Evolutionary conservation across 2,888 invertebrate species (phyloP).

Genomic region (Parasteatoda lunata): DNA sequence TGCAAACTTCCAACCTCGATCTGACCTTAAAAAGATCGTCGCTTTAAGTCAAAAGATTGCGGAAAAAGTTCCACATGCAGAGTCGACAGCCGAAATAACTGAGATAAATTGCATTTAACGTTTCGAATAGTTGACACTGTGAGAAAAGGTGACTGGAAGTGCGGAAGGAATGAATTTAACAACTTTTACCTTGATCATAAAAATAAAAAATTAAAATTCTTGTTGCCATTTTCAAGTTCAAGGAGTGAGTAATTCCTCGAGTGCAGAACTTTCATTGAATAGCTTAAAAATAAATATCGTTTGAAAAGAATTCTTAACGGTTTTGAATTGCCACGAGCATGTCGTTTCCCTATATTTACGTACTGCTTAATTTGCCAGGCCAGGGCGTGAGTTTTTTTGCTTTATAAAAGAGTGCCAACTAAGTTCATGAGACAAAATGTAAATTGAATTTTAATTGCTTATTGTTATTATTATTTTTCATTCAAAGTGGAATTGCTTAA

Average conservation of each 20-base stretch:
- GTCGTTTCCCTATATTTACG: too few relatives aligned
- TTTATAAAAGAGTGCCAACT: too few relatives aligned
- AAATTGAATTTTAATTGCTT: too few relatives aligned
- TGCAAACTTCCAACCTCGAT: not conserved
- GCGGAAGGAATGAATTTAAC: not conserved
- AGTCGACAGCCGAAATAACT: not conserved
- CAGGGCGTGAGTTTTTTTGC: too few relatives aligned
- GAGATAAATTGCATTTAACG: not conserved
- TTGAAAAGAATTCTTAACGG: not conserved
- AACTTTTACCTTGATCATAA: not conserved
- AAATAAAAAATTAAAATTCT: not conserved
- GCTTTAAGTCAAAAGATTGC: not conserved
- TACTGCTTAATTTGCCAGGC: too few relatives aligned
- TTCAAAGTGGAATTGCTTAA: too few relatives aligned
- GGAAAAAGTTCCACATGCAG: constrained; percentile 1
- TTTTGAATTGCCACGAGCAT: not conserved
- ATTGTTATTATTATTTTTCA: too few relatives aligned
- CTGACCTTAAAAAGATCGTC: not conserved
- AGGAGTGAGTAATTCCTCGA: not conserved
- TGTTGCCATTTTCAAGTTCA: not conserved
- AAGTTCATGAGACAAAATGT: too few relatives aligned
- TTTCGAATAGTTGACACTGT: not conserved
- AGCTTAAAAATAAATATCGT: not conserved
- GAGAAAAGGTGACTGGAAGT: not conserved
- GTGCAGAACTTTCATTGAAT: not conserved